phyloP scores from a whole-genome alignment of 1,140 invertebrate species.

The Aphis craccivora region DNA sequence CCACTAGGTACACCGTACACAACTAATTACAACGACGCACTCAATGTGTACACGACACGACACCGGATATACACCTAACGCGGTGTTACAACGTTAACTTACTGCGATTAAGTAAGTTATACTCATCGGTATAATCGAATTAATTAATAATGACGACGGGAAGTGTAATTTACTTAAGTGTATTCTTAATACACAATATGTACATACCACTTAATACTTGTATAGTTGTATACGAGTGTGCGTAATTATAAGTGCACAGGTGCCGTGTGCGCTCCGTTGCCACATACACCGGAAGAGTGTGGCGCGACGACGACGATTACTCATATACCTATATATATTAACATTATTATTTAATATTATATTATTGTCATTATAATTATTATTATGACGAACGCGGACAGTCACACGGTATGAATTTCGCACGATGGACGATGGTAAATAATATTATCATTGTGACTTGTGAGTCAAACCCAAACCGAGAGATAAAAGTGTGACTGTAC shows the following conservation, averaged over 20 bases:
- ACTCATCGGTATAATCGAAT: conserved; percentile 23
- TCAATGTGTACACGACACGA: background rate
- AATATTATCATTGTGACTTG: background rate
- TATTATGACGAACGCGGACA: background rate
- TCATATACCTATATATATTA: no score
- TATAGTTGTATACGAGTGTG: background rate
- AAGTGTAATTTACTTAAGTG: conserved; percentile 1
- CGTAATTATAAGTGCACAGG: background rate
- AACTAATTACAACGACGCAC: no score
- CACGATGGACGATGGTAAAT: background rate
- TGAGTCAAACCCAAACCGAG: background rate
- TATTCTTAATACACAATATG: background rate
- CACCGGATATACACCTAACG: background rate
- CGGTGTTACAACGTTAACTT: background rate
- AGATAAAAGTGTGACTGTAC: background rate
- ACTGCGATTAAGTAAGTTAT: background rate
- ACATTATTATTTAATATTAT: background rate
- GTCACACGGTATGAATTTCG: background rate
- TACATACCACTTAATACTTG: background rate
- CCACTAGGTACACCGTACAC: no score
- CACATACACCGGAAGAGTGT: background rate
- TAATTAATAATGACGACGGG: conserved; percentile 8
- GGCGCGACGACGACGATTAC: background rate
- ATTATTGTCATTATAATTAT: background rate
- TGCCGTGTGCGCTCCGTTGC: background rate